A percentile compares a stretch with the other conserved stretches of the same genome.
These are phyloP conservation scores for Actenoides lindsayi DNA, from an alignment of 2,113 vertebrate species.

Conservation along the genomic window DNA sequence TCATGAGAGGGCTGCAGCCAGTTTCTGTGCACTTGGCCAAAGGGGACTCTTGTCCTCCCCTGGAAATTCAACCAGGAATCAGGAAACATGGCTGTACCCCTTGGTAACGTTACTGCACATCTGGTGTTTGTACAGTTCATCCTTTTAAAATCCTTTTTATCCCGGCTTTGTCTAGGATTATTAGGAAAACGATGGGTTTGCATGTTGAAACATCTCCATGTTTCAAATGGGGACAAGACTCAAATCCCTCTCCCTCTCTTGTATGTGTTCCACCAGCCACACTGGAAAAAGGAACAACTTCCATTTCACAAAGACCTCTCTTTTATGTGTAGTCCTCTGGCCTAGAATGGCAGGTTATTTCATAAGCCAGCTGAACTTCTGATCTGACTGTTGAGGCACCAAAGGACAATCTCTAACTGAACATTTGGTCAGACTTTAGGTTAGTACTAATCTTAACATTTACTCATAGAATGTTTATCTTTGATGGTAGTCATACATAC, in stretches of 20 bases:
- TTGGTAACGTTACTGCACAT: not conserved
- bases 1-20: not conserved
- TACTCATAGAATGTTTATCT: not conserved
- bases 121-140: not conserved
- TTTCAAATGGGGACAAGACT: not conserved
- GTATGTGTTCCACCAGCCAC: not conserved
- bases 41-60: not conserved
- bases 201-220: not conserved
- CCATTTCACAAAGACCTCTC: not conserved
- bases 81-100: not conserved
- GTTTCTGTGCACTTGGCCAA: not conserved
- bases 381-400: not conserved
- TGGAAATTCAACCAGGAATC: not conserved
- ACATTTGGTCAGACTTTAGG: not conserved
- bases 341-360: not conserved
- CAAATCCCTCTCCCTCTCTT: not conserved
- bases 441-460: not conserved
- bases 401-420: not conserved
- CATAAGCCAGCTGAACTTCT: not conserved
- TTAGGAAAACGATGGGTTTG: not conserved
- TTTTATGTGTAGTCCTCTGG: accelerated
- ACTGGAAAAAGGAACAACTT: not conserved
- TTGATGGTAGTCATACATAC: not conserved
- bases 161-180: not conserved
- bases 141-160: not conserved